Evolutionary conservation across 2,113 vertebrate genomes (phyloP).

Genomic region (Etia nguti): DNA sequence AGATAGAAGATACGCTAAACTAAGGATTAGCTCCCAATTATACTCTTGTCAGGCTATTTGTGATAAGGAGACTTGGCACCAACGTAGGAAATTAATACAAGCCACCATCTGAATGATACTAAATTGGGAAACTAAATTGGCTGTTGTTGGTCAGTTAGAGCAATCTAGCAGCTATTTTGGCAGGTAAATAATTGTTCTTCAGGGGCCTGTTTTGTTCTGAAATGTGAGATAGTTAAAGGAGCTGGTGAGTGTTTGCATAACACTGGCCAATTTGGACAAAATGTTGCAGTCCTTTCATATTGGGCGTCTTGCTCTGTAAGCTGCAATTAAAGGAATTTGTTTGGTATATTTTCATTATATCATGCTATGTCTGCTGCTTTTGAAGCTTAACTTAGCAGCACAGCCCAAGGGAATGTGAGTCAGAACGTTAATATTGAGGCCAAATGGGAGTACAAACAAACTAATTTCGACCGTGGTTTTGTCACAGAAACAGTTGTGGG

Average conservation of each 20-base stretch:
- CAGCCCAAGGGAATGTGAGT: constrained; percentile 14
- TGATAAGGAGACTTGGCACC: constrained; percentile 28
- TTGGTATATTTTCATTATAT: constrained; percentile 4
- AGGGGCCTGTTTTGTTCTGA: neutral
- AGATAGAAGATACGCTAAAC: constrained; percentile 29
- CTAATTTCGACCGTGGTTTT: constrained; percentile 2
- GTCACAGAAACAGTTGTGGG: constrained; percentile 18
- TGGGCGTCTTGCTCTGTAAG: neutral
- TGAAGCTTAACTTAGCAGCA: constrained; percentile 4
- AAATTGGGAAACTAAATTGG: constrained; percentile 41
- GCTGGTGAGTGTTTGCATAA: neutral
- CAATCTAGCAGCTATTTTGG: neutral
- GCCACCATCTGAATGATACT: constrained; percentile 18
- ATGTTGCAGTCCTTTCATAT: neutral
- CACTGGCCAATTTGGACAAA: neutral
- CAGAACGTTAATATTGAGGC: neutral
- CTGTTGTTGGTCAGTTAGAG: constrained; percentile 9
- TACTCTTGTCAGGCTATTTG: constrained; percentile 28
- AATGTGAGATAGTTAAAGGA: neutral
- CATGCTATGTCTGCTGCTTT: constrained; percentile 8
- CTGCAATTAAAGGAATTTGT: constrained; percentile 16
- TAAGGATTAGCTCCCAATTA: constrained; percentile 45
- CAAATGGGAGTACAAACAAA: constrained; percentile 24
- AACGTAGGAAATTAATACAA: constrained; percentile 12
- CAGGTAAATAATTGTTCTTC: neutral